Evolutionary conservation across 2,113 vertebrate genomes (phyloP).

Genomic region (Catharus bicknelli): DNA sequence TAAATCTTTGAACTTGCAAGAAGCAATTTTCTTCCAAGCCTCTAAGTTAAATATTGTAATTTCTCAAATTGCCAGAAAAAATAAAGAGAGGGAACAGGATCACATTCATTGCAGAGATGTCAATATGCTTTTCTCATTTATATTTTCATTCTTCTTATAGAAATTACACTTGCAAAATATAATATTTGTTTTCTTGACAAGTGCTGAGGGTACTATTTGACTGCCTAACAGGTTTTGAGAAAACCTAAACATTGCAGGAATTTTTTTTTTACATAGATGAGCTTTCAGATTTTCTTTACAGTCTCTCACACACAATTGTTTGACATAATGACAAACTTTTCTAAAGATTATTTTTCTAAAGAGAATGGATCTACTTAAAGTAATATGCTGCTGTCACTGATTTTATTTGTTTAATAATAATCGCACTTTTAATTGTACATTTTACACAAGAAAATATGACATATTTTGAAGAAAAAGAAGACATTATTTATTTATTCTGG

Average conservation of each 20-base stretch:
- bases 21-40: neutral
- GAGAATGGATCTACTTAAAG: neutral
- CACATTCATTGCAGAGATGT: neutral
- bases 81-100: neutral
- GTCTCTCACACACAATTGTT: neutral
- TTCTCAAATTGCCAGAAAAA: conserved; percentile 7
- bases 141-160: neutral
- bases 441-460: conserved; percentile 39
- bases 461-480: neutral
- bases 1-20: neutral
- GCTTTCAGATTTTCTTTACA: neutral
- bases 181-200: neutral
- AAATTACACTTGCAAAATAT: neutral
- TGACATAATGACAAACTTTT: neutral
- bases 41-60: conserved; percentile 29
- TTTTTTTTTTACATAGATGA: neutral
- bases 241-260: neutral
- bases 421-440: neutral
- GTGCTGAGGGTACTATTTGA: neutral
- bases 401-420: conserved; percentile 48
- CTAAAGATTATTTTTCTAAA: conserved; percentile 17
- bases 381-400: neutral
- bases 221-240: neutral
- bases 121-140: neutral
- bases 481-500: neutral